Base-by-base conservation (phyloP, 2,113 vertebrate species). In the Eira barbara region DNA sequence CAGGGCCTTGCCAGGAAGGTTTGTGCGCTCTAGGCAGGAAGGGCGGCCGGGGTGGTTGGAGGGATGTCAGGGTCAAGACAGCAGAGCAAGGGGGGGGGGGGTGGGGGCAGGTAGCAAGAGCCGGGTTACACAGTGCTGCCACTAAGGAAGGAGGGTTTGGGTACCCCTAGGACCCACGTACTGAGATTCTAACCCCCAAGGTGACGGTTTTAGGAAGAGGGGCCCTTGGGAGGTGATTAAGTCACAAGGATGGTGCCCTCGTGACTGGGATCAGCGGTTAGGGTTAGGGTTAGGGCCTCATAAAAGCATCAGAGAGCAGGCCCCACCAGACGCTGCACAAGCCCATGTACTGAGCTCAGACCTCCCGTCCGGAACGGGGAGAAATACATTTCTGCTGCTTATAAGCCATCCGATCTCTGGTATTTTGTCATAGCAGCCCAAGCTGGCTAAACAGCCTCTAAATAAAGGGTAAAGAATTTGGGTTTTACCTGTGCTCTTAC, bases 1-100 rank as follows among this genome's bases (percentile, higher is more conserved):
- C 9, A 63, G 29, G 36, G 42, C 20, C 63, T 45, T 8, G 55
- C 2, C 3, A 39, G 9, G 3, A 23, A 52, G 23, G n/a, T 14
- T 0, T 4, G 5, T 2, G 13, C 49, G 39, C n/a, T 36, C 17
- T 3, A 20, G 36, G 47, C 36, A 0, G 76, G 74, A 36, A 65
- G 31, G 59, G 25, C 4, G 21, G 20, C 14, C 3, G n/a, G 73
- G 1, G 0, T 11, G 49, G 21, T 0, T 2, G 12, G n/a, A 85
- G 57, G 0, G 8, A 27, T 0, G 0, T 4, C 25, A 36, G 21
- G 1, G 21, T 1, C 25, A 12, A 7, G 23, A 29, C 47, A n/a
- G 9, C n/a, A 31, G 0, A 71, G 63, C 25, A 83, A 25, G 25
- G 49, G 20, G 13, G 1, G 13, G 12, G 49, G 21, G 39, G 45